These are phyloP conservation scores for Euglossa dilemma DNA, from an alignment of 1,140 invertebrate genomes.

Conservation along the genomic window DNA sequence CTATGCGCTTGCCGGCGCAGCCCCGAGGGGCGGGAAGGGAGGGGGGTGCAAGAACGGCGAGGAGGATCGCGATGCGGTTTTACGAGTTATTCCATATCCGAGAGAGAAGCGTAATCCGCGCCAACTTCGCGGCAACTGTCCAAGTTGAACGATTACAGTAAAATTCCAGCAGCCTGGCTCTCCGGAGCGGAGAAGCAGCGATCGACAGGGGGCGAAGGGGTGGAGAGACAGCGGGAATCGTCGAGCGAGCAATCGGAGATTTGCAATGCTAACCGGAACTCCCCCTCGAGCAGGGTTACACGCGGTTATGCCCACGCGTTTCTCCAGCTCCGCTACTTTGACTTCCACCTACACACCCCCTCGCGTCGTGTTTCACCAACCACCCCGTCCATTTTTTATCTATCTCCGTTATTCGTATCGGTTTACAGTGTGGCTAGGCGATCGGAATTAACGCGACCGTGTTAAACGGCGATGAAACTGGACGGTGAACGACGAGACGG, in stretches of 20 bases:
- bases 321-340: background rate
- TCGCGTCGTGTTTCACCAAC: too few species aligned
- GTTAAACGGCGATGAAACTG: too few species aligned
- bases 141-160: conserved; percentile 53
- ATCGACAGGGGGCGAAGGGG: too few species aligned
- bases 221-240: background rate
- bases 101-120: conserved; percentile 42
- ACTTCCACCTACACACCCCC: background rate
- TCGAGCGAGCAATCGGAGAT: conserved; percentile 21
- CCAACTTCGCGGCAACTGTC: conserved; percentile 31
- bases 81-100: conserved; percentile 49
- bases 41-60: background rate
- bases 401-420: too few species aligned
- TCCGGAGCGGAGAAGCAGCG: background rate
- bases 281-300: background rate
- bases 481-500: too few species aligned
- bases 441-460: too few species aligned
- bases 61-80: conserved; percentile 46
- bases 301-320: conserved; percentile 1
- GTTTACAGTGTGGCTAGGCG: too few species aligned
- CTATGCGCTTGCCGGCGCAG: conserved; percentile 32
- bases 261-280: conserved; percentile 34
- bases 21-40: too few species aligned
- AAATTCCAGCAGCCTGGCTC: conserved; percentile 5
- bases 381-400: too few species aligned